Conservation (phyloP, 2,888 invertebrate species). For the Cactoblastis cactorum region DNA sequence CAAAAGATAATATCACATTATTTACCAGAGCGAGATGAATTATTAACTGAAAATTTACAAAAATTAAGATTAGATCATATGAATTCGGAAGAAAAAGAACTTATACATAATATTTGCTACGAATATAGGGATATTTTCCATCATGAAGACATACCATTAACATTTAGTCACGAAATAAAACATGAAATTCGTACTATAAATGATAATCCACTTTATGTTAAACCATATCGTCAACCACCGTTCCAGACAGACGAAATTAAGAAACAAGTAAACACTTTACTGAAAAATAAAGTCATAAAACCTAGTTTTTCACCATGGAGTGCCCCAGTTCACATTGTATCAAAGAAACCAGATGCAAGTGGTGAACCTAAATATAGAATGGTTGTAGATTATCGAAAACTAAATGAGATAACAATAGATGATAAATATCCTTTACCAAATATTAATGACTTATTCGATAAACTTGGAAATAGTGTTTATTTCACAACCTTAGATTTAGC, state of each 20-base stretch:
- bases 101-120: conserved; percentile 23
- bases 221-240: too few species aligned
- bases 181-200: conserved; percentile 37
- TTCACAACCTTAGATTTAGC: too few species aligned
- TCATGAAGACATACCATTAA: conserved; percentile 28
- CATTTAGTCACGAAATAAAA: conserved; percentile 29
- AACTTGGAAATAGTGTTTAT: too few species aligned
- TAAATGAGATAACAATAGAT: conserved; percentile 33
- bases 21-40: neutral
- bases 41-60: conserved; percentile 16
- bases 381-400: conserved; percentile 26
- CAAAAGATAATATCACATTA: neutral
- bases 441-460: conserved; percentile 17
- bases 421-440: conserved; percentile 29
- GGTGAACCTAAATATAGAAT: conserved; percentile 35
- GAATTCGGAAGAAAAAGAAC: conserved; percentile 30
- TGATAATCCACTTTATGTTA: conserved; percentile 30
- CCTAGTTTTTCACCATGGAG: conserved; percentile 38
- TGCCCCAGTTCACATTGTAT: conserved; percentile 41
- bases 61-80: conserved; percentile 25
- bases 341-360: conserved; percentile 37
- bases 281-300: conserved; percentile 36
- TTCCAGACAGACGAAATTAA: conserved; percentile 34
- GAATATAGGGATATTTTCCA: conserved; percentile 37
- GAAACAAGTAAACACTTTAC: conserved; percentile 32